Evolutionary conservation across 2,797 vertebrate genomes (phyloP), one percentile per base, ranked within the genome.

Genomic region (Salmo trutta): DNA sequence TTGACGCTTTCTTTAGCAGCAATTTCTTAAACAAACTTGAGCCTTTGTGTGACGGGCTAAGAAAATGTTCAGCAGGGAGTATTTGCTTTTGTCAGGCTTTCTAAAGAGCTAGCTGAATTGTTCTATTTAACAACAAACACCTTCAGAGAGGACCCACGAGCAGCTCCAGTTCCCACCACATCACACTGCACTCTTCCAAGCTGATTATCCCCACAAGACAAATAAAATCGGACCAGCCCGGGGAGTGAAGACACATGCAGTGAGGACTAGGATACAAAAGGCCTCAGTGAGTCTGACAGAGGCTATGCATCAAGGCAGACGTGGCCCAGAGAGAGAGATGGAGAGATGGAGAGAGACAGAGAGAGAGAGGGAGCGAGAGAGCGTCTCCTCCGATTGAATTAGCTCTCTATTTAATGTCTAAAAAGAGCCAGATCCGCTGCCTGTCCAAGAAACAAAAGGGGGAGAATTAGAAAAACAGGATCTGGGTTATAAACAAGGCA

Each of bases 21-120:
- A 96, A 97, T 97, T 96, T 98, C 97, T 98, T 98, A 99, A 99
- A 98, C 97, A 99, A 99, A 99, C 98, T 98, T 96, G 95, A 95
- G 96, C 95, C 96, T 97, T 97, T 97, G 96, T 96, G 94, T 88
- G 93, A 95, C 92, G 93, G 95, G 95, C 96, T 97, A 97, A 96
- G 96, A 96, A 97, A 96, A 97, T 96, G 95, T 96, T 96, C 96
- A 96, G 96, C 96, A 90, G 96, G 96, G 96, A 96, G 96, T 95
- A 96, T 96, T 96, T 96, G 95, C 96, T 96, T 96, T 97, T 97
- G 96, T 96, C 94, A 95, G 93, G 94, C 94, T 97, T 97, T 97
- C 96, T 96, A 96, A 97, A 96, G 96, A 97, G 95, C 96, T 95
- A 97, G 95, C 95, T 94, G 95, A 96, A 97, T 96, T 96, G 96